A percentile compares a stretch with the other conserved stretches of the same genome.
Evolutionary conservation across 37 sponge, comb jelly and placozoan species (phyloP).

Genomic region (Eunapius fragilis): DNA sequence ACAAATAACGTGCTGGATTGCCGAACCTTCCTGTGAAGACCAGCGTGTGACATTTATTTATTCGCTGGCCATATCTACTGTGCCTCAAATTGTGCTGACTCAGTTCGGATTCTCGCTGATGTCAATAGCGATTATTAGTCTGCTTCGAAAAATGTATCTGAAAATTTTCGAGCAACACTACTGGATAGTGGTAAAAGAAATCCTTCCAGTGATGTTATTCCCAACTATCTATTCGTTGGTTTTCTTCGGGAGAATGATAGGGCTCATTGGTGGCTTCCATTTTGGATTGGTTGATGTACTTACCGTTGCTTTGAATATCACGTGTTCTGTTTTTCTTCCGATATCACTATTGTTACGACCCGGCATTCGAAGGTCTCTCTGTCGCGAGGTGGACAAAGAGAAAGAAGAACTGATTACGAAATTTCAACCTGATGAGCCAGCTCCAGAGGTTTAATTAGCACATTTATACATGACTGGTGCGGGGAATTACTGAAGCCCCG

Average conservation of each 20-base stretch:
- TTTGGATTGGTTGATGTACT: too few relatives aligned
- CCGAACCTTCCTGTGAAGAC: not conserved
- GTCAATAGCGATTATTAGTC: not conserved
- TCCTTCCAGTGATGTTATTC: not conserved
- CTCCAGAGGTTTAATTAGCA: too few relatives aligned
- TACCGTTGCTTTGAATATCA: too few relatives aligned
- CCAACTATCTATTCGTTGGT: not conserved
- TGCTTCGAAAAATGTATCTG: not conserved
- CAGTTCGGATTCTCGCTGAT: not conserved
- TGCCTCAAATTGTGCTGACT: not conserved
- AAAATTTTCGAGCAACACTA: not conserved
- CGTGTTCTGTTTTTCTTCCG: too few relatives aligned
- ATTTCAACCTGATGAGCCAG: too few relatives aligned
- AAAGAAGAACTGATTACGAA: too few relatives aligned
- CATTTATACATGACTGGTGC: too few relatives aligned
- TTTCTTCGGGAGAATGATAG: not conserved
- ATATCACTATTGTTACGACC: too few relatives aligned
- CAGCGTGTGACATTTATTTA: not conserved
- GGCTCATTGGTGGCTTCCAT: too few relatives aligned
- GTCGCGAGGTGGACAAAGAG: too few relatives aligned
- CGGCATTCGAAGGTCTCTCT: too few relatives aligned
- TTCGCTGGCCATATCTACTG: not conserved
- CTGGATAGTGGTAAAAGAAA: not conserved
- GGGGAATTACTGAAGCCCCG: too few relatives aligned
- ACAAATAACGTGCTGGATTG: not conserved